Evolutionary conservation across 2,797 vertebrate genomes (phyloP), one percentile per base, ranked within the genome.

Genomic region (Fundulus diaphanus): DNA sequence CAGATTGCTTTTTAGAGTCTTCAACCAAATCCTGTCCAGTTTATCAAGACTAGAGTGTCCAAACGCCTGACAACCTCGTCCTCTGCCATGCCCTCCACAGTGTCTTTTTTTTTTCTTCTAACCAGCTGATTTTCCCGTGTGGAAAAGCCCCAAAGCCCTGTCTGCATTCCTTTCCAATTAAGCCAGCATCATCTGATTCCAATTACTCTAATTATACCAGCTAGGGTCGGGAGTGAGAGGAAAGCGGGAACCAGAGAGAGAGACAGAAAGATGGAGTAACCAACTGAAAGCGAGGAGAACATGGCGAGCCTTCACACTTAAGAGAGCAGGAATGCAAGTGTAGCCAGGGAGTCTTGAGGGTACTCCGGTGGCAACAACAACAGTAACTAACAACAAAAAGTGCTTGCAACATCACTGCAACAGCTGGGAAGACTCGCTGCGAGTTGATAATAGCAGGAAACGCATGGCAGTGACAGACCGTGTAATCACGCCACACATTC

Each of bases 131-230:
- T 89, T 88, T 85, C 90, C 75, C 75, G 74, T 93, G 93, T 75
- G 85, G 89, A 93, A 95, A 92, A 87, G 66, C 83, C 82, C 86
- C 79, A 22, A 86, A 88, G 85, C 90, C 90, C 90, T 79, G 81
- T 92, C 93, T 94, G 89, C 92, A 94, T 94, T 93, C 91, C 92
- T 94, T 70, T 93, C 91, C 94, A 96, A 95, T 95, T 94, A 95
- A 94, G 91, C 85, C 80, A 73, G 68, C 93, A 92, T 95, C 93
- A 93, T 90, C 91, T 93, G 92, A 94, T 89, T 93, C 89, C 89
- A 94, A 92, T 96, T 96, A 92, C 87, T 94, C 89, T 95, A 96
- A 95, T 95, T 95, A 95, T 87, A 95, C 91, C 72, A 18, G 91
- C 79, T 82, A 72, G 80, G 76, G 85, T 87, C 82, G 86, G 74